Evolutionary conservation across 2,888 invertebrate species (phyloP).

Genomic region (Tetramorium bicarinatum): DNA sequence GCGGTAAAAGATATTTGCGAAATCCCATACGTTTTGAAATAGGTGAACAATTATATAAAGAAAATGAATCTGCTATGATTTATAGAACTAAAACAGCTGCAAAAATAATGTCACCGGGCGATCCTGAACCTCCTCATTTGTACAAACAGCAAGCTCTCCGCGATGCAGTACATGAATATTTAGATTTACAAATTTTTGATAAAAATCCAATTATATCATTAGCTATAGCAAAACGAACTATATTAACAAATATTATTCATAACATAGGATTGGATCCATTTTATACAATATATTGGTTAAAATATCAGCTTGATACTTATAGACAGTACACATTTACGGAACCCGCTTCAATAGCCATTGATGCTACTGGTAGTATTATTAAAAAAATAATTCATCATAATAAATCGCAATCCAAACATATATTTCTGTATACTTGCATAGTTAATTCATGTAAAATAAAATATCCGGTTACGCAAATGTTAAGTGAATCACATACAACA

Average conservation of each 20-base stretch:
- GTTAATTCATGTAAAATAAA: constrained; percentile 27
- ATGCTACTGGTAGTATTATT: constrained; percentile 63
- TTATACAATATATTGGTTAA: constrained; percentile 59
- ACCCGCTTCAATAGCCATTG: constrained; percentile 49
- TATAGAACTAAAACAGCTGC: constrained; percentile 31
- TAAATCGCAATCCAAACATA: constrained; percentile 40
- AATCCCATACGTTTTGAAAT: constrained; percentile 18
- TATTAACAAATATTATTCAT: constrained; percentile 38
- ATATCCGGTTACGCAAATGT: constrained; percentile 60
- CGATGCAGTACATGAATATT: not conserved
- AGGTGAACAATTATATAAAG: constrained; percentile 34
- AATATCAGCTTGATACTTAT: constrained; percentile 55
- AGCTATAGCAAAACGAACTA: constrained; percentile 22
- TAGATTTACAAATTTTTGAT: constrained; percentile 11
- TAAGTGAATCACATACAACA: constrained; percentile 57
- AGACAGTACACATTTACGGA: constrained; percentile 25
- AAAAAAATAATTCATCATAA: constrained; percentile 34
- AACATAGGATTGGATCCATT: constrained; percentile 60
- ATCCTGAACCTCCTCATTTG: constrained; percentile 25
- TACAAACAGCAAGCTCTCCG: constrained; percentile 15
- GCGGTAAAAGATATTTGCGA: constrained; percentile 42
- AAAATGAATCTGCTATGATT: constrained; percentile 20
- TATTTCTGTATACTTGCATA: constrained; percentile 58
- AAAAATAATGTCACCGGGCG: constrained; percentile 36
- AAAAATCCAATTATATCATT: constrained; percentile 44